Percentiles rank a stretch among this genome's conserved stretches.
Conservation (phyloP, 2,888 invertebrate genomes). For the Papilio protenor region DNA sequence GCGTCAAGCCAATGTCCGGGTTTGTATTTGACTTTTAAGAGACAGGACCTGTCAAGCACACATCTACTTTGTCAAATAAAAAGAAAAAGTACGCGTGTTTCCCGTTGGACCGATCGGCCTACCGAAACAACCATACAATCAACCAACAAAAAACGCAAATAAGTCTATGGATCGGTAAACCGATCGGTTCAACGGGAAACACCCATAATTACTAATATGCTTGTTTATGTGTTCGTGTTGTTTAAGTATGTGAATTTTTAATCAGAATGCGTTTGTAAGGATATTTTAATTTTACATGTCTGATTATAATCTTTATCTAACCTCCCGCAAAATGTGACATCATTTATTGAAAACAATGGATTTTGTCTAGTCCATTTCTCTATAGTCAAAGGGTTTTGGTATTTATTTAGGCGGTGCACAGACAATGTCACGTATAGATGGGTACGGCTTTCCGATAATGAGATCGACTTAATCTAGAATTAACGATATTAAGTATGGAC, state of each 20-base stretch:
- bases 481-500: background rate
- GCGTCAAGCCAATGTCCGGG: constrained; percentile 17
- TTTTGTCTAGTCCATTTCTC: background rate
- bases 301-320: no score
- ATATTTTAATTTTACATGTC: no score
- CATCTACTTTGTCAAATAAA: background rate
- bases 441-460: constrained; percentile 21
- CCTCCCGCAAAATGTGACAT: no score
- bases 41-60: background rate
- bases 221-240: no score
- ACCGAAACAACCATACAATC: no score
- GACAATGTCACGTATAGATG: constrained; percentile 21
- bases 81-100: background rate
- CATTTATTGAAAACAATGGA: background rate
- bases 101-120: no score
- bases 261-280: no score
- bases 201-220: no score
- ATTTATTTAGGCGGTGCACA: constrained; percentile 16
- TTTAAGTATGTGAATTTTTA: no score
- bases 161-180: no score
- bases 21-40: background rate
- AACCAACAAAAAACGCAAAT: no score
- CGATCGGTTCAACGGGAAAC: no score
- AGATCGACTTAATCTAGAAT: constrained; percentile 1
- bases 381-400: background rate